Base-by-base conservation (phyloP, 2,113 vertebrate genomes). In the Deroptyus accipitrinus region DNA sequence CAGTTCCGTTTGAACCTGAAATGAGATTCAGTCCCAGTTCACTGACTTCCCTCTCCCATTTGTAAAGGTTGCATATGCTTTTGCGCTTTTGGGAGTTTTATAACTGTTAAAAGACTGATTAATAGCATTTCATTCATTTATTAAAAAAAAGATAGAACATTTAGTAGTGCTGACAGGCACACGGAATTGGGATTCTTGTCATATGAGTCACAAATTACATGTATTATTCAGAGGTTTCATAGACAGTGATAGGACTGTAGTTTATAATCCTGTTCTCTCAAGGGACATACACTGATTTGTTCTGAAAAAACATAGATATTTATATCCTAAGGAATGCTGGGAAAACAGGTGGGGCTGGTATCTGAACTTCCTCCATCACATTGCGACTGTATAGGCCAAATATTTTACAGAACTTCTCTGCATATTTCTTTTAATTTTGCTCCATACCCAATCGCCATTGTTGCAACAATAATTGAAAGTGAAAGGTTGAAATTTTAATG, bases 151-250 rank as follows among this genome's bases (percentile, higher is more conserved):
- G 19, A 35, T 49, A 63, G 52, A 90, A 62, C 14, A 7, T n/a
- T 86, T 80, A 49, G 28, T 46, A 31, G 64, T 73, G n/a, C 61
- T 90, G 79, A 93, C 66, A 91, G 67, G 52, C 51, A 63, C 37
- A 35, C 7, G 27, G 51, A 93, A 62, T 72, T 92, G 35, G 37
- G 63, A 90, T 93, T 95, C 79, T 86, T 95, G 44, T 48, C 79
- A 33, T 46, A 49, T 81, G 76, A 96, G 51, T 95, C 91, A 95
- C 81, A 86, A 83, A 83, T 90, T 94, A 25, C 90, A 93, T 94
- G 82, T 86, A 86, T 96, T 93, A 95, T 95, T 97, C 92, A 94
- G 84, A 95, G 44, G 62, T 85, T 92, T 85, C 74, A 52, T 57
- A 95, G 86, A 18, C 48, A 89, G 57, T 3, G 41, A 61, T 86